Base-by-base conservation (phyloP, 2,888 invertebrate species). In the Clistopyga incitator region DNA sequence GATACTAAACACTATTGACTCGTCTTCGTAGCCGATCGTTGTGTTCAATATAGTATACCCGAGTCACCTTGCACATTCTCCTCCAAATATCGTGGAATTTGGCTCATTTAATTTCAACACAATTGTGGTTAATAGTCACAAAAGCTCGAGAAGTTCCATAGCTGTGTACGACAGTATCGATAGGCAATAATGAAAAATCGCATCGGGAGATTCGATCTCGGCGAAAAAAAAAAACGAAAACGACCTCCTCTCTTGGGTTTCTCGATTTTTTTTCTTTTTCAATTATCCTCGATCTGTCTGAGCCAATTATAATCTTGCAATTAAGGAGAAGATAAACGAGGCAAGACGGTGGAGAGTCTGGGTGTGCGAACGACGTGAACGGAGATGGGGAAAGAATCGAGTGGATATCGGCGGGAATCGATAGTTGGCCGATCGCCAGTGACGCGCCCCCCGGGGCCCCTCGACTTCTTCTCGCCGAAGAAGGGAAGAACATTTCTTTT, bases 321-420 rank as follows among this genome's bases (percentile, higher is more conserved):
- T 83, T 83, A 85, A 81, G 75, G 81, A 75, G 52, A 25, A 61
- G 8, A 77, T n/a, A 59, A 74, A 75, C 11, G 86, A 86, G 86
- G 85, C 86, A 87, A 86, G 88, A 87, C 86, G 87, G 88, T 87
- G 87, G 90, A 38, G 2, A 89, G 90, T 90, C 88, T 87, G 88
- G 88, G 89, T 45, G 59, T 79, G 79, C 59, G 71, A 61, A 59
- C 52, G 79, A 76, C 76, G 76, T 34, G 65, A 23, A 52, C 42
- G 52, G 45, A 64, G 74, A 81, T 71, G 64, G 50, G 56, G 38
- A 71, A 80, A 70, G 64, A 72, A 77, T 76, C 56, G 61, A 71
- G 56, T 65, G 70, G 59, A 70, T 71, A 81, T 78, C 74, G 20
- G 29, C 3, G 45, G 45, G 29, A 80, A 80, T 83, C 77, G 76